These are phyloP conservation scores for Malacosoma neustria DNA, from an alignment of 2,888 invertebrate genomes.

Conservation along the genomic window DNA sequence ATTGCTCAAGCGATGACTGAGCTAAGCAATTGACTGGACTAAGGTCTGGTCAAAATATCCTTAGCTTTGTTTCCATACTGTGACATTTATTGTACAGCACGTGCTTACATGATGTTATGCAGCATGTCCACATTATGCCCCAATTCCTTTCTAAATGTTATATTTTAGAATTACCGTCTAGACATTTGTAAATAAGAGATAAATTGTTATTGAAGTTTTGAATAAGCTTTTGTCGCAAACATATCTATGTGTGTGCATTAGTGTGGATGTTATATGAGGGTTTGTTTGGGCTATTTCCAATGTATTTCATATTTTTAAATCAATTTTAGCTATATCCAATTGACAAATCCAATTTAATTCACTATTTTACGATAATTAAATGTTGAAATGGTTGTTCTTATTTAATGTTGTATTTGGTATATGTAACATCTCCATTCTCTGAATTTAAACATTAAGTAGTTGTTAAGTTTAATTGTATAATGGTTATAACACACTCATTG, in stretches of 20 bases:
- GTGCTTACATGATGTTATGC: constrained; percentile 29
- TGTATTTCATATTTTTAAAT: constrained; percentile 7
- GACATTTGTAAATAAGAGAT: constrained; percentile 38
- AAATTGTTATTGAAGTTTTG: constrained; percentile 35
- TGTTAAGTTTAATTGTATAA: constrained; percentile 47
- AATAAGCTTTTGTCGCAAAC: constrained; percentile 70
- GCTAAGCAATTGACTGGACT: constrained; percentile 24
- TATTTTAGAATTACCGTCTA: constrained; percentile 35
- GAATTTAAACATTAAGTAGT: constrained; percentile 51
- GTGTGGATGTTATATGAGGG: constrained; percentile 34
- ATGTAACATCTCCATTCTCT: constrained; percentile 20
- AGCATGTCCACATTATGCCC: constrained; percentile 40
- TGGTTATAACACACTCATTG: constrained; percentile 30
- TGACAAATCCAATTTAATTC: no score
- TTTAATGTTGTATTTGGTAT: neutral
- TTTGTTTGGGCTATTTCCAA: neutral
- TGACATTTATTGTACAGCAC: constrained; percentile 19
- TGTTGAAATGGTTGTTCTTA: no score
- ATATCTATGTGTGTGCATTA: constrained; percentile 55
- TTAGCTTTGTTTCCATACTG: neutral
- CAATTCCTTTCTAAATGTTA: constrained; percentile 46
- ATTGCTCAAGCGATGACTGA: constrained; percentile 64
- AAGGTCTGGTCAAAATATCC: neutral
- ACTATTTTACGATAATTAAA: no score
- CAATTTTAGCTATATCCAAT: neutral